These are phyloP conservation scores for Pseudomyrmex flavicornis DNA, from an alignment of 1,140 invertebrate species.

Conservation along the genomic window DNA sequence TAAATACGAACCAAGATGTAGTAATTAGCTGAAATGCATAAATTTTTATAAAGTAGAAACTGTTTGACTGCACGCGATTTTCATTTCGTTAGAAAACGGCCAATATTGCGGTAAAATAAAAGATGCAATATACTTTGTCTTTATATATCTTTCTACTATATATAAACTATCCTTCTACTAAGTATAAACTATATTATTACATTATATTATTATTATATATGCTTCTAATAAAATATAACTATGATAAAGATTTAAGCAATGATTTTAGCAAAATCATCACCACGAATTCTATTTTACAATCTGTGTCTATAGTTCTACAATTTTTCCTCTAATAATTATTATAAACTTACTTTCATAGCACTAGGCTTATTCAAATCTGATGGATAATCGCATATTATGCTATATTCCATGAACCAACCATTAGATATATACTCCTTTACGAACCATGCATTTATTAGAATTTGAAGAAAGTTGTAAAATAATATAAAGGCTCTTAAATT, in stretches of 20 bases:
- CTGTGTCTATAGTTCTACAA: not conserved
- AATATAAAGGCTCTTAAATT: constrained; percentile 86
- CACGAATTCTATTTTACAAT: too few species aligned
- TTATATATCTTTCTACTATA: too few species aligned
- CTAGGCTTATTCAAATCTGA: not conserved
- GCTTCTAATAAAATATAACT: too few species aligned
- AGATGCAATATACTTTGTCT: too few species aligned
- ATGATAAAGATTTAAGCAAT: too few species aligned
- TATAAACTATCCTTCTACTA: too few species aligned
- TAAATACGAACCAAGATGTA: constrained; percentile 77
- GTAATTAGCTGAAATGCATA: constrained; percentile 70
- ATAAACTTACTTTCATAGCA: not conserved
- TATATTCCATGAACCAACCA: constrained; percentile 68
- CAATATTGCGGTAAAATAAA: too few species aligned
- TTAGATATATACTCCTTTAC: constrained; percentile 78
- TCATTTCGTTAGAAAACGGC: too few species aligned
- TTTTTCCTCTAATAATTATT: not conserved
- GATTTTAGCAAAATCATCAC: too few species aligned
- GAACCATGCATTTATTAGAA: constrained; percentile 84
- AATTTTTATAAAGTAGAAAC: not conserved
- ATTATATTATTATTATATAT: too few species aligned
- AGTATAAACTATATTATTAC: too few species aligned
- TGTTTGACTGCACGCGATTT: too few species aligned
- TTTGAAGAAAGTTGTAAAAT: constrained; percentile 87
- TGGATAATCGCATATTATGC: constrained; percentile 14